Conservation (phyloP, 1,140 invertebrate species). For the Cyclargus thomasi region DNA sequence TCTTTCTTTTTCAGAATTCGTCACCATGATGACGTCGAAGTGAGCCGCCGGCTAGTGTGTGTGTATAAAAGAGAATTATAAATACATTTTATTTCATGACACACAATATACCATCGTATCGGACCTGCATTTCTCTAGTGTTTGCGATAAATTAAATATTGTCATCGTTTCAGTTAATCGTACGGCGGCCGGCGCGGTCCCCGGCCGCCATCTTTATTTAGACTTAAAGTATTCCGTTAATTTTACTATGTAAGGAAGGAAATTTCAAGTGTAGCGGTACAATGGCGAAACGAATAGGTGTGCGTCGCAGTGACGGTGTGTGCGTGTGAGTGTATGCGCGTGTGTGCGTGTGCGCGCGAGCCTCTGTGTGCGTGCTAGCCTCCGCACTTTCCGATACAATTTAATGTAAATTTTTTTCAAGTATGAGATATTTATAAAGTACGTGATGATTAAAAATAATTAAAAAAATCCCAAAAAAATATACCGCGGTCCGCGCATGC, state of each 20-base stretch:
- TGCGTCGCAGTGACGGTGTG: conserved; percentile 54
- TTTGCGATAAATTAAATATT: conserved; percentile 74
- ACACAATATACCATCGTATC: conserved; percentile 76
- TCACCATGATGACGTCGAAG: conserved; percentile 99
- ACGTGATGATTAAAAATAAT: conserved; percentile 63
- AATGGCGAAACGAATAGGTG: conserved; percentile 57
- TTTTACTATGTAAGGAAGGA: conserved; percentile 67
- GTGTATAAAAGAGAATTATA: conserved; percentile 76
- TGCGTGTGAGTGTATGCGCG: conserved; percentile 39
- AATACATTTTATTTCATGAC: conserved; percentile 76
- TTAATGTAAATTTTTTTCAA: conserved; percentile 72
- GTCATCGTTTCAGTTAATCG: conserved; percentile 71
- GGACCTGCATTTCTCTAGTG: conserved; percentile 77
- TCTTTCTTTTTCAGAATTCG: conserved; percentile 91
- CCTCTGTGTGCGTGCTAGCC: conserved; percentile 38
- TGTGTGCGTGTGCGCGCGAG: conserved; percentile 35
- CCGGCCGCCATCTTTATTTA: conserved; percentile 55
- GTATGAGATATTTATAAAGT: conserved; percentile 73
- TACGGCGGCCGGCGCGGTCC: conserved; percentile 40
- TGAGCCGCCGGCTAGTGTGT: conserved; percentile 79
- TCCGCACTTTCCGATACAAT: conserved; percentile 62
- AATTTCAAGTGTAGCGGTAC: conserved; percentile 64
- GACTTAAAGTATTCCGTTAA: conserved; percentile 74
- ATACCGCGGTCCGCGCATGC: conserved; percentile 31
- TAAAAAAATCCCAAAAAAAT: conserved; percentile 60